Evolutionary conservation across 2,113 vertebrate genomes (phyloP).

Genomic region (Lamprologus speciosus): DNA sequence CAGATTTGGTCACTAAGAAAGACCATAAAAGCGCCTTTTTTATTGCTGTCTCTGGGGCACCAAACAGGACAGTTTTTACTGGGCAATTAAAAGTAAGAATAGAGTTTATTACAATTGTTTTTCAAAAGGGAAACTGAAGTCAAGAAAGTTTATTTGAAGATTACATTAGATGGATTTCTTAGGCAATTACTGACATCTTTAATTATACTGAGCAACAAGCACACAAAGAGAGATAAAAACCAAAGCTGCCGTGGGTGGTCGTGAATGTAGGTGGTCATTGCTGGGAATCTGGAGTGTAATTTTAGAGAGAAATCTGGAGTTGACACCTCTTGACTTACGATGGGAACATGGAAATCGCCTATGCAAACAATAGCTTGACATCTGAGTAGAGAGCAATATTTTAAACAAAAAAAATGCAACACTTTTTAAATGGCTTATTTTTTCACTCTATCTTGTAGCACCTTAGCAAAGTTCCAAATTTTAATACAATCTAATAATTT

Average conservation of each 20-base stretch:
- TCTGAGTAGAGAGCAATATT: neutral
- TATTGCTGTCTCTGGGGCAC: slow-evolving; percentile 48
- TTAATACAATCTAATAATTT: neutral
- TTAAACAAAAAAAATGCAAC: neutral
- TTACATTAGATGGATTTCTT: neutral
- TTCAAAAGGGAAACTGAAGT: neutral
- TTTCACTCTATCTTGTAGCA: neutral
- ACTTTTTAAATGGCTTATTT: neutral
- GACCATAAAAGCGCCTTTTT: slow-evolving; percentile 57
- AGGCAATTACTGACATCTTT: neutral
- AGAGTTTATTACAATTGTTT: slow-evolving; percentile 39
- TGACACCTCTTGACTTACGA: neutral
- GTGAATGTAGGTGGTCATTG: slow-evolving; percentile 1
- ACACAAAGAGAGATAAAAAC: neutral
- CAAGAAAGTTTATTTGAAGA: neutral
- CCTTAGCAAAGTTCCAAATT: neutral
- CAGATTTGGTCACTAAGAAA: slow-evolving; percentile 35
- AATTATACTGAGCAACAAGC: neutral
- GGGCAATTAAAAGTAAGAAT: slow-evolving; percentile 52
- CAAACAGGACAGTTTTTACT: slow-evolving; percentile 30
- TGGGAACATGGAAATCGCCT: neutral
- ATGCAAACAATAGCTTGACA: neutral
- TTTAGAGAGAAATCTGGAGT: slow-evolving; percentile 27
- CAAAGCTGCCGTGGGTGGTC: slow-evolving; percentile 32
- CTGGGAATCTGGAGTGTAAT: slow-evolving; percentile 5